Evolutionary conservation across 2,888 invertebrate genomes (phyloP), one percentile per base, ranked within the genome.

Genomic region (Melipona beecheii): DNA sequence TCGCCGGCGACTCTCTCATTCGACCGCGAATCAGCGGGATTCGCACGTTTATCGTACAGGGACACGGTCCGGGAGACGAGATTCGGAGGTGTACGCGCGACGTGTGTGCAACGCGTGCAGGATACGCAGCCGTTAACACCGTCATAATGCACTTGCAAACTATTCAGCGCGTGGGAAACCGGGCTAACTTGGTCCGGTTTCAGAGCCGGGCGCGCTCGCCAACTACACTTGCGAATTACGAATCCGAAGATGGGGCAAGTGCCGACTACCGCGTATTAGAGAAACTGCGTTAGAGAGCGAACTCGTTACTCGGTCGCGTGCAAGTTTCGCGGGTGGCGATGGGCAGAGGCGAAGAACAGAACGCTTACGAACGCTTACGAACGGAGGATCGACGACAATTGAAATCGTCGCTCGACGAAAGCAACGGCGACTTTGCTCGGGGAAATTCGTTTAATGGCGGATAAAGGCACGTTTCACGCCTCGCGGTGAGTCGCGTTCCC

Each of bases 61-160:
- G 9, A 43, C 43, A 9, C n/a, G 13, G 31, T 17, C 43, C 69
- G 9, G 0, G 43, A 2, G 19, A 4, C 43, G 54, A 72, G 81
- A 85, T 84, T 81, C 81, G 78, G 62, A 70, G 56, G 52, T 65
- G 58, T 24, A 17, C 24, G 11, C 62, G 4, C 56, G 58, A 4
- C 5, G 49, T 43, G 31, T n/a, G n/a, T 62, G 74, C 73, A 72
- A 74, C 71, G 82, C 73, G 64, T 65, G 66, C 84, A 77, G 76
- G 71, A 84, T 84, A 81, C 78, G 80, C 86, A 64, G 60, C 17
- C 87, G 81, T 85, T 89, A 89, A 88, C n/a, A 78, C 83, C 81
- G 72, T 84, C 84, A 83, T 89, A 89, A 89, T 89, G 87, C 83
- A 89, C 89, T 89, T 89, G 83, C 80, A 74, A 89, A 89, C 86